These are phyloP conservation scores for Drosophila prosaltans DNA, from an alignment of 1,140 invertebrate species.

Conservation along the genomic window DNA sequence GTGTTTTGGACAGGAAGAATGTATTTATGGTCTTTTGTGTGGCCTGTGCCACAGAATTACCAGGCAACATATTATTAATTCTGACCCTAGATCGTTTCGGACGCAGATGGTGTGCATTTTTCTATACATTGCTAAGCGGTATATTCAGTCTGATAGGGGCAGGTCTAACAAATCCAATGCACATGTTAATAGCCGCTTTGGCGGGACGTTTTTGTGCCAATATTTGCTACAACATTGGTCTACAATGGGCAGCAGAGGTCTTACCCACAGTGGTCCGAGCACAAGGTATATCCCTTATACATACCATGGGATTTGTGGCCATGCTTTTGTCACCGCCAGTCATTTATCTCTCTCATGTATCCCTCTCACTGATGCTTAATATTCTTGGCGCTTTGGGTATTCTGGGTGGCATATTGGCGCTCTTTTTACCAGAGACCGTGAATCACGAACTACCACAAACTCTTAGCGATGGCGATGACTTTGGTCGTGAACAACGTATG, in stretches of 20 bases:
- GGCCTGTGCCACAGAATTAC: conserved; percentile 88
- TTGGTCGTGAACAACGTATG: conserved; percentile 90
- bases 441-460: conserved; percentile 92
- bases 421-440: conserved; percentile 92
- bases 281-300: conserved; percentile 92
- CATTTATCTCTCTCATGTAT: conserved; percentile 89
- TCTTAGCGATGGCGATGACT: conserved; percentile 91
- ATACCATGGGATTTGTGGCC: conserved; percentile 93
- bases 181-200: conserved; percentile 89
- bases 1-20: conserved; percentile 88
- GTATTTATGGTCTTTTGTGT: conserved; percentile 93
- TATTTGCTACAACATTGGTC: conserved; percentile 94
- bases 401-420: conserved; percentile 87
- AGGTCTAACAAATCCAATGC: conserved; percentile 86
- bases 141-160: conserved; percentile 91
- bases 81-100: conserved; percentile 91
- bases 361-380: conserved; percentile 88
- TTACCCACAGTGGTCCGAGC: conserved; percentile 93
- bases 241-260: conserved; percentile 94
- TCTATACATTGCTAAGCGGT: conserved; percentile 90
- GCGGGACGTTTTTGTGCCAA: conserved; percentile 92
- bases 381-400: conserved; percentile 90
- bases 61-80: conserved; percentile 92
- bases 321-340: conserved; percentile 92
- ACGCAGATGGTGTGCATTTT: conserved; percentile 91